These are phyloP conservation scores for Strigamia maritima DNA, from an alignment of 2,888 invertebrate genomes.

Conservation along the genomic window DNA sequence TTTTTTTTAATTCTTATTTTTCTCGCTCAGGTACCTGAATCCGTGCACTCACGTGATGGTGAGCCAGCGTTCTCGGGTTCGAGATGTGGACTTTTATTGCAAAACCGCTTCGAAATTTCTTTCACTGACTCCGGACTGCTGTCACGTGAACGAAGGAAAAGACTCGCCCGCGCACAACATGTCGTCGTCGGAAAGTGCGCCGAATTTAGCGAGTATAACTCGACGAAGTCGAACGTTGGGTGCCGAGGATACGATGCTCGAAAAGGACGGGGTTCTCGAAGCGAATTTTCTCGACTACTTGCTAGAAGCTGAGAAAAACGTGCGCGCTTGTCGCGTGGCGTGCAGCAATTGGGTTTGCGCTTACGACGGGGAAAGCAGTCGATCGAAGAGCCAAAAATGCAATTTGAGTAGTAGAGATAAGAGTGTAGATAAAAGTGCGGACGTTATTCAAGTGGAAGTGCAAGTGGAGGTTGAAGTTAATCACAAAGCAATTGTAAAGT, in stretches of 20 bases:
- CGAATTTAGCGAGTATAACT: slow-evolving; percentile 70
- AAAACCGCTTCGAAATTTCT: slow-evolving; percentile 73
- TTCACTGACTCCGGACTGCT: slow-evolving; percentile 65
- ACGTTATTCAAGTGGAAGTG: neutral
- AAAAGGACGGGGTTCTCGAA: slow-evolving; percentile 40
- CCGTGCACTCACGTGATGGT: slow-evolving; percentile 77
- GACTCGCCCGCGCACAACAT: slow-evolving; percentile 39
- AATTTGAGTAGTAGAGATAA: neutral
- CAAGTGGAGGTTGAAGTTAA: too few relatives aligned
- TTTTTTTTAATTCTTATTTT: slow-evolving; percentile 8
- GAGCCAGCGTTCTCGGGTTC: slow-evolving; percentile 69
- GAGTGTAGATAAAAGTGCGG: neutral
- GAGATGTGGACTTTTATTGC: slow-evolving; percentile 69
- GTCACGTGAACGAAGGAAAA: slow-evolving; percentile 53
- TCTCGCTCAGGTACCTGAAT: slow-evolving; percentile 65
- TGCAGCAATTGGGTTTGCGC: slow-evolving; percentile 74
- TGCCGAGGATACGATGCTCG: slow-evolving; percentile 16
- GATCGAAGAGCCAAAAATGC: slow-evolving; percentile 3
- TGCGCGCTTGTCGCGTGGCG: slow-evolving; percentile 69
- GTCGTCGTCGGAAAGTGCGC: slow-evolving; percentile 2
- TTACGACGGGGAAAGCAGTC: slow-evolving; percentile 64
- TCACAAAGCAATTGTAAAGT: neutral
- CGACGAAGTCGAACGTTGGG: slow-evolving; percentile 58
- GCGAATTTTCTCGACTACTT: slow-evolving; percentile 62
- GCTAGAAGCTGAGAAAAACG: slow-evolving; percentile 75